Evolutionary conservation across 2,888 invertebrate species (phyloP).

Genomic region (Ormyrus pomaceus): DNA sequence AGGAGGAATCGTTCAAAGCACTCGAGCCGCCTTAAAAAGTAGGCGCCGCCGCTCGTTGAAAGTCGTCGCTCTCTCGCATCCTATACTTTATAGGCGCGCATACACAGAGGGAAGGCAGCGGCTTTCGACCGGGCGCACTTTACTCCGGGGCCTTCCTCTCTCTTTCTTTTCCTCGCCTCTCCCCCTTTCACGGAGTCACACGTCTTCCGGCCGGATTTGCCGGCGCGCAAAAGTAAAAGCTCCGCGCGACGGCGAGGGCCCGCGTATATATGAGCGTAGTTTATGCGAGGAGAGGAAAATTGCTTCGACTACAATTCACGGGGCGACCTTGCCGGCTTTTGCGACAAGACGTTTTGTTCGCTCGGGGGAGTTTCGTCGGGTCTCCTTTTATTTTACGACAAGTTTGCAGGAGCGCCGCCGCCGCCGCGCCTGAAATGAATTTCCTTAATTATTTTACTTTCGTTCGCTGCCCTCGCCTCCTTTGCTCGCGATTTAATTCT

Average conservation of each 20-base stretch:
- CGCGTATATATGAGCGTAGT: background rate
- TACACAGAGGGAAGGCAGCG: background rate
- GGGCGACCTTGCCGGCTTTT: background rate
- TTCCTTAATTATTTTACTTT: too few relatives aligned
- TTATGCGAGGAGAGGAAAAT: conserved; percentile 19
- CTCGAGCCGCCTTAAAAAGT: conserved; percentile 38
- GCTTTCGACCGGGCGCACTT: conserved; percentile 6
- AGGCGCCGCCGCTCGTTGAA: conserved; percentile 36
- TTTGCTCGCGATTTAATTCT: too few relatives aligned
- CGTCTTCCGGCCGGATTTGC: conserved; percentile 36
- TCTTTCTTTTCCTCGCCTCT: conserved; percentile 12
- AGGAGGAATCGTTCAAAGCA: conserved; percentile 35
- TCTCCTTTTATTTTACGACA: too few relatives aligned
- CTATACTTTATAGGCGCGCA: background rate
- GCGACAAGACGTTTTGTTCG: too few relatives aligned
- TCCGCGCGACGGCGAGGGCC: background rate
- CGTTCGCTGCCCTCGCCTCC: too few relatives aligned
- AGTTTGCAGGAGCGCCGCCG: too few relatives aligned
- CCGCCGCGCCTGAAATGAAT: too few relatives aligned
- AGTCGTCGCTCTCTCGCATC: conserved; percentile 3
- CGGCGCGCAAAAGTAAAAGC: conserved; percentile 32
- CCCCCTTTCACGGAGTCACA: conserved; percentile 21
- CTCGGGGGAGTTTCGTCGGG: too few relatives aligned
- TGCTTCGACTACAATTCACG: conserved; percentile 17
- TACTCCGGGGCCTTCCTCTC: background rate